Percentiles rank a stretch among this genome's conserved stretches.
Conservation (phyloP, 35 echinoderm and acorn worm species). For the Apostichopus parvimensis region DNA sequence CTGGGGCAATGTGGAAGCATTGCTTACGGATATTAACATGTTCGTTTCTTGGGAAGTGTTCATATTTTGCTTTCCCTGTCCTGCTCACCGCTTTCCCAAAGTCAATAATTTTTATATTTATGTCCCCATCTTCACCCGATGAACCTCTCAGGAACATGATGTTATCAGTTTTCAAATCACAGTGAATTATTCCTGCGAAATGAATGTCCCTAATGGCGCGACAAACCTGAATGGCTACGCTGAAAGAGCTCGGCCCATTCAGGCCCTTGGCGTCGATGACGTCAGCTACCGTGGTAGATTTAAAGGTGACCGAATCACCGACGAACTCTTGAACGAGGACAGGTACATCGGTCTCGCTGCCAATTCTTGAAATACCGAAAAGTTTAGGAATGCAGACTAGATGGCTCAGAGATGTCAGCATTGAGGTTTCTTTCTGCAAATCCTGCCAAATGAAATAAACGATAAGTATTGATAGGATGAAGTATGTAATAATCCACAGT, state of each 20-base stretch:
- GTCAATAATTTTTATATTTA: background rate
- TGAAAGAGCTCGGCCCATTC: background rate
- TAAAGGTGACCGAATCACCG: background rate
- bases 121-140: background rate
- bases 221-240: background rate
- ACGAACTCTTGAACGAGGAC: slow-evolving; percentile 16
- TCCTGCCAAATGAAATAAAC: background rate
- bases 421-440: background rate
- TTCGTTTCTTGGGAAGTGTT: background rate
- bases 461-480: background rate
- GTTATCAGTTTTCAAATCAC: slow-evolving; percentile 11
- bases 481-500: no score
- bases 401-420: background rate
- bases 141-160: background rate
- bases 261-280: background rate
- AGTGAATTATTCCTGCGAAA: background rate
- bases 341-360: background rate
- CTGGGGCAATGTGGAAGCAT: background rate
- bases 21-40: background rate
- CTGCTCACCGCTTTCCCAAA: background rate
- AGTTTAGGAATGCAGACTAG: background rate
- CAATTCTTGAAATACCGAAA: slow-evolving; percentile 9
- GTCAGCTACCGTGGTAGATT: background rate
- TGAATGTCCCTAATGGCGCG: background rate
- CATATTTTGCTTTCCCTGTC: background rate